Conservation (phyloP, 2,888 invertebrate species). For the Nebria brevicollis region DNA sequence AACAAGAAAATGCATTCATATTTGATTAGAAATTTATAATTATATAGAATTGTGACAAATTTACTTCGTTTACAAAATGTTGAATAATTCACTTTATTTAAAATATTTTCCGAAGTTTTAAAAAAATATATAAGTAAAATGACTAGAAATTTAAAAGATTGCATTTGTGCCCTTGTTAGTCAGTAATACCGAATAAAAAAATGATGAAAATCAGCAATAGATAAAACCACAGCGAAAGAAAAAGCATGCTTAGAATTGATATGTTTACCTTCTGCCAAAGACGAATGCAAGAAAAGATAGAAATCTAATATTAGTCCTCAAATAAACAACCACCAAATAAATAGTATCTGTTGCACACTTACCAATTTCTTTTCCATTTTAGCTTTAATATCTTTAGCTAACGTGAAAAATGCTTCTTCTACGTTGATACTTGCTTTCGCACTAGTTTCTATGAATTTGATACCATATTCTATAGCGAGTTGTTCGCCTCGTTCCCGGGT, state of each 20-base stretch:
- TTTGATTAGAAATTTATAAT: too few species aligned
- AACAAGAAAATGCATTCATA: too few species aligned
- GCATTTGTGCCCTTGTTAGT: background rate
- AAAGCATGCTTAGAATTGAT: constrained; percentile 52
- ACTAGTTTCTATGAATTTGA: constrained; percentile 99
- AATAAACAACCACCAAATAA: constrained; percentile 12
- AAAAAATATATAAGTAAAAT: too few species aligned
- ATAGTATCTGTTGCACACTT: constrained; percentile 58
- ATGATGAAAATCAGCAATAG: background rate
- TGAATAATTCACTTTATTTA: too few species aligned
- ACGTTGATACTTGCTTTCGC: constrained; percentile 98
- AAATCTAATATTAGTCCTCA: constrained; percentile 49
- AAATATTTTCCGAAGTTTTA: too few species aligned
- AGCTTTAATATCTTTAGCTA: constrained; percentile 97
- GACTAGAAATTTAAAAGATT: too few species aligned
- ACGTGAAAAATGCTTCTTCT: constrained; percentile 96
- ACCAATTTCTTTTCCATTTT: constrained; percentile 99
- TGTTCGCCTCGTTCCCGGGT: constrained; percentile 97
- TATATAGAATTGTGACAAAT: too few species aligned
- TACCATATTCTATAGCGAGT: constrained; percentile 96
- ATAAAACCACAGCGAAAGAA: constrained; percentile 17
- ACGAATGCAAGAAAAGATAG: constrained; percentile 57
- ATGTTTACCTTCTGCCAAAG: constrained; percentile 61
- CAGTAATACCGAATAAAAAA: background rate
- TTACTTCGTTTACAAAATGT: too few species aligned